A percentile compares a stretch with the other conserved stretches of the same genome.
Conservation (phyloP, 1,140 invertebrate species). For the Pseudomyrmex cubaensis region DNA sequence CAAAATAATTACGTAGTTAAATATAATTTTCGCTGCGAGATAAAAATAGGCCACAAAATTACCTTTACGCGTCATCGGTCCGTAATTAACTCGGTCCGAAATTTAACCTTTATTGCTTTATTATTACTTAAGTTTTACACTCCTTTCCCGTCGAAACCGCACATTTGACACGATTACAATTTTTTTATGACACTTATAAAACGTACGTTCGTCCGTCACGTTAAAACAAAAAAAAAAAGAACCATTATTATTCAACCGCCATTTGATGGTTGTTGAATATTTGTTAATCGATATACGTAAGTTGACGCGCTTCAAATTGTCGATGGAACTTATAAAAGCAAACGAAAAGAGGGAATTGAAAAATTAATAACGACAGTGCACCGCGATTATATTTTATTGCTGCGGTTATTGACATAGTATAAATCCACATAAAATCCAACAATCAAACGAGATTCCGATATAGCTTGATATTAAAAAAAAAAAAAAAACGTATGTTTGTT, state of each 20-base stretch:
- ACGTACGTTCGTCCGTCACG: slow-evolving; percentile 10
- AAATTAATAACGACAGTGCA: slow-evolving; percentile 46
- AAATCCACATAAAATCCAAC: slow-evolving; percentile 57
- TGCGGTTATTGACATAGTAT: slow-evolving; percentile 53
- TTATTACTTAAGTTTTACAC: slow-evolving; percentile 36
- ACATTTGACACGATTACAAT: slow-evolving; percentile 38
- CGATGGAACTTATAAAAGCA: slow-evolving; percentile 41
- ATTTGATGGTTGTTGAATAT: slow-evolving; percentile 48
- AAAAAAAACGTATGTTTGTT: slow-evolving; percentile 20
- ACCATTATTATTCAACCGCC: slow-evolving; percentile 46
- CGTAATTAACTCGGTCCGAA: slow-evolving; percentile 48
- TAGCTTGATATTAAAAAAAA: slow-evolving; percentile 22
- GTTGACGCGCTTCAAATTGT: slow-evolving; percentile 50
- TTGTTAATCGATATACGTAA: slow-evolving; percentile 54
- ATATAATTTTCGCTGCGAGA: slow-evolving; percentile 49
- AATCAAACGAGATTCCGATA: slow-evolving; percentile 49
- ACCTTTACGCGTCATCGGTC: slow-evolving; percentile 42
- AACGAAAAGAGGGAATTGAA: slow-evolving; percentile 53
- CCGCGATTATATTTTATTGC: slow-evolving; percentile 54
- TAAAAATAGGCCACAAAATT: slow-evolving; percentile 52
- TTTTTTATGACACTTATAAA: slow-evolving; percentile 29
- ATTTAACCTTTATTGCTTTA: slow-evolving; percentile 43
- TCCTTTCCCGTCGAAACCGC: slow-evolving; percentile 16
- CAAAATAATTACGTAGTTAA: slow-evolving; percentile 54
- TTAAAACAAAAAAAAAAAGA: background rate